Percentiles rank a stretch among this genome's conserved stretches.
phyloP scores from a whole-genome alignment of 2,797 vertebrate species.

The Alfaro cultratus region DNA sequence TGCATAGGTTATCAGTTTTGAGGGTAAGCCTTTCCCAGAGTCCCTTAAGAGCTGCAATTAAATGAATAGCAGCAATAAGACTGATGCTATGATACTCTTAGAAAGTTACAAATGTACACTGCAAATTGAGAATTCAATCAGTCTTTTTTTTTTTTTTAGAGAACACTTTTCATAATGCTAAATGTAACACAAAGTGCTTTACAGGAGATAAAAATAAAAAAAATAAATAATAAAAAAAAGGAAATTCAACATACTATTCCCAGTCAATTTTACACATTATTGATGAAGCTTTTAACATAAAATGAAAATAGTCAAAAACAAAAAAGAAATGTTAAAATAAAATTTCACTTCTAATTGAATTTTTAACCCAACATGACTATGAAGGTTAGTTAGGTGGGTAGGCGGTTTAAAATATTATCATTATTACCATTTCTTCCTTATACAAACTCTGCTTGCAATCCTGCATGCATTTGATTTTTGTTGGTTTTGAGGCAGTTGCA shows the following conservation, averaged over 20 bases:
- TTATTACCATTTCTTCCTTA: neutral
- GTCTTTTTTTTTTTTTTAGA: neutral
- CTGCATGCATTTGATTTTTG: neutral
- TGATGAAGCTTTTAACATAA: neutral
- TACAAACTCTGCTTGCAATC: neutral
- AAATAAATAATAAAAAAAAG: neutral
- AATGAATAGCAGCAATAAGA: conserved; percentile 19
- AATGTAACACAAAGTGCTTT: neutral
- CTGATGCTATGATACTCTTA: conserved; percentile 39
- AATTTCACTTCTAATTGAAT: neutral
- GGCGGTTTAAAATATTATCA: neutral
- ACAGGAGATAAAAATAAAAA: neutral
- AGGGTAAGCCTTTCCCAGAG: conserved; percentile 11
- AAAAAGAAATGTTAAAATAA: neutral
- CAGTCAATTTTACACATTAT: neutral
- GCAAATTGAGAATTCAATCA: neutral
- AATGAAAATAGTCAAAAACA: neutral
- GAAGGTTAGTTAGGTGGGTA: neutral
- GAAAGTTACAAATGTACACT: conserved; percentile 25
- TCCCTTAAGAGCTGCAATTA: neutral
- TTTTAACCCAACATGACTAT: neutral
- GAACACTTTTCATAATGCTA: neutral
- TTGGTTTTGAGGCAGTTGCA: neutral
- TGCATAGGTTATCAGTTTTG: conserved; percentile 16
- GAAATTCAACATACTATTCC: neutral